Conservation (phyloP, 2,888 invertebrate genomes). For the Dysmachus trigonus region DNA sequence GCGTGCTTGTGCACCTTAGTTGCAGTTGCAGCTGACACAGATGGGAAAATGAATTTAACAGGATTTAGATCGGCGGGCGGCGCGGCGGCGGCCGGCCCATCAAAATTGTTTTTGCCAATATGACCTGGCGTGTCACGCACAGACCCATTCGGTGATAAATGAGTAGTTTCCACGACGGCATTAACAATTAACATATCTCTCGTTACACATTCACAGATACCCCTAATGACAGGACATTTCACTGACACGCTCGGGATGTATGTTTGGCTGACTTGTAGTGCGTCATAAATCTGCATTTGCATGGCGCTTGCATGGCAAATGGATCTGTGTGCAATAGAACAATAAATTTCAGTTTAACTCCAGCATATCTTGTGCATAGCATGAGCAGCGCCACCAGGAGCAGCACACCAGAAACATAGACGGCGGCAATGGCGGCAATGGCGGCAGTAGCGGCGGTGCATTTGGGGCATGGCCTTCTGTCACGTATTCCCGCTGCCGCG, state of each 20-base stretch:
- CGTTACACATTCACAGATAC: slow-evolving; percentile 40
- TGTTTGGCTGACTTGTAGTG: slow-evolving; percentile 42
- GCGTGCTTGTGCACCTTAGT: background rate
- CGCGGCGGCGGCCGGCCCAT: no score
- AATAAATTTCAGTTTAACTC: slow-evolving; percentile 41
- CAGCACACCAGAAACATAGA: background rate
- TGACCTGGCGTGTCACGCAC: slow-evolving; percentile 15
- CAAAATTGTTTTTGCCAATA: slow-evolving; percentile 36
- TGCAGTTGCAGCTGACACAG: slow-evolving; percentile 1
- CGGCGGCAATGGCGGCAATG: background rate
- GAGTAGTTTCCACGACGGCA: slow-evolving; percentile 34
- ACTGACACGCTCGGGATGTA: slow-evolving; percentile 34
- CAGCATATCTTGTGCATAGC: slow-evolving; percentile 26
- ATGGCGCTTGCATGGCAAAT: slow-evolving; percentile 17
- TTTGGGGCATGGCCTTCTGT: background rate
- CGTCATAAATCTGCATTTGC: slow-evolving; percentile 41
- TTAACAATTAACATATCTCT: slow-evolving; percentile 42
- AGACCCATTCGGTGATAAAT: slow-evolving; percentile 30
- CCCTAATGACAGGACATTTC: slow-evolving; percentile 41
- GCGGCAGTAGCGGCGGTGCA: background rate
- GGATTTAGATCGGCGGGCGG: background rate
- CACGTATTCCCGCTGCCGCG: background rate
- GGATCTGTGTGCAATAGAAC: slow-evolving; percentile 34
- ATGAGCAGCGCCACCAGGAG: background rate
- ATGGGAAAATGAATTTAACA: slow-evolving; percentile 28